These are phyloP conservation scores for Dicaeum eximium DNA, from an alignment of 2,113 vertebrate genomes.

Conservation along the genomic window DNA sequence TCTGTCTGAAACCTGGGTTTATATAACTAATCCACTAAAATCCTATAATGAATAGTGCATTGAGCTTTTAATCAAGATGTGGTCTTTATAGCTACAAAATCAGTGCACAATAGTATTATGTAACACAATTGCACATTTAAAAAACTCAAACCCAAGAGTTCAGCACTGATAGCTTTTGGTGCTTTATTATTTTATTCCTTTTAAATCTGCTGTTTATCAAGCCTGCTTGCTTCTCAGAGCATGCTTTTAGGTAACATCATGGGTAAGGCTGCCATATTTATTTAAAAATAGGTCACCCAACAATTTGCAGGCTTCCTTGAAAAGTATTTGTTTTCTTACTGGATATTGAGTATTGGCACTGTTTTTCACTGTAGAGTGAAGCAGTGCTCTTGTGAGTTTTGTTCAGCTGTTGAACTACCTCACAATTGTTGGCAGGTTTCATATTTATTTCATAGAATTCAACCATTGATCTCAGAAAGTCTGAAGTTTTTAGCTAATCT, in stretches of 20 bases:
- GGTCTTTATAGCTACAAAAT: conserved; percentile 54
- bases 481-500: neutral
- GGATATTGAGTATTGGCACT: neutral
- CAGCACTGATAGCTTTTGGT: conserved; percentile 10
- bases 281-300: conserved; percentile 64
- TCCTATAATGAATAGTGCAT: conserved; percentile 44
- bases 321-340: conserved; percentile 19
- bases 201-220: conserved; percentile 34
- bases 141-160: neutral
- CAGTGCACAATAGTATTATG: conserved; percentile 23
- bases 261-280: conserved; percentile 24
- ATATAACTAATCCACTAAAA: conserved; percentile 63
- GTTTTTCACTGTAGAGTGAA: neutral
- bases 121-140: neutral
- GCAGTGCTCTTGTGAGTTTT: neutral
- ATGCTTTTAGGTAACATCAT: neutral
- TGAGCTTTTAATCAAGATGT: conserved; percentile 71
- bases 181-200: conserved; percentile 18
- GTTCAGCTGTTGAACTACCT: conserved; percentile 45
- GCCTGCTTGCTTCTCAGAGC: conserved; percentile 15
- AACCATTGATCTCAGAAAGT: neutral
- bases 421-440: neutral
- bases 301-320: neutral
- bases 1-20: conserved; percentile 57
- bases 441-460: neutral